Evolutionary conservation across 2,113 vertebrate genomes (phyloP), one percentile per base, ranked within the genome.

Genomic region (Oenanthe oenanthe): DNA sequence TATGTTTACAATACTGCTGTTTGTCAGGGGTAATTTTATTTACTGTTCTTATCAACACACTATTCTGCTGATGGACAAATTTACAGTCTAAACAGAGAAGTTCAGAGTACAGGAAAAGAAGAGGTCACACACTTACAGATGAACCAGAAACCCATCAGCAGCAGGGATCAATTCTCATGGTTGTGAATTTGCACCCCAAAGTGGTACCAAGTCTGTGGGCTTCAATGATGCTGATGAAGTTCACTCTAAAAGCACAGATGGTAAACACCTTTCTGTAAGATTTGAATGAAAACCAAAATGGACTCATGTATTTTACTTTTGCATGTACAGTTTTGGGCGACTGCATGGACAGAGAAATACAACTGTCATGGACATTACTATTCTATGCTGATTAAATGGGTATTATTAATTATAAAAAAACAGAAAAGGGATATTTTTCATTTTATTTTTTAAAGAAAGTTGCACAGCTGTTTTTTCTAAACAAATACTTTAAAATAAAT

Each of bases 1-100:
- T 28, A 0, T 4, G 5, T 17, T 18, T 50, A 32, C 0, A 0
- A 40, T 71, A 25, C n/a, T 54, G 31, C 11, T 72, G 15, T 40
- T 82, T 63, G 31, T 17, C 24, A 58, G 5, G 5, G 17, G 19
- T 12, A 25, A 81, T 50, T 74, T 74, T 60, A 77, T 80, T 80
- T 61, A 54, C 45, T 50, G 22, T 43, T 91, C 38, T 81, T 75
- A 61, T 22, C 1, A 0, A 85, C 17, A 51, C 6, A 6, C 5
- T 29, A 2, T 32, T 68, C 25, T 12, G 13, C 16, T 77, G 81
- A 67, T 0, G 3, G 31, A 56, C 18, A 75, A 20, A 78, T 36
- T 58, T 84, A 20, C 31, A 76, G 17, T 21, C 36, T 65, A 63
- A 88, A 84, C 10, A 76, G 32, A 50, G 45, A 63, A 31, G 6